Conservation (phyloP, 2,797 vertebrate species). For the Mus caroli region DNA sequence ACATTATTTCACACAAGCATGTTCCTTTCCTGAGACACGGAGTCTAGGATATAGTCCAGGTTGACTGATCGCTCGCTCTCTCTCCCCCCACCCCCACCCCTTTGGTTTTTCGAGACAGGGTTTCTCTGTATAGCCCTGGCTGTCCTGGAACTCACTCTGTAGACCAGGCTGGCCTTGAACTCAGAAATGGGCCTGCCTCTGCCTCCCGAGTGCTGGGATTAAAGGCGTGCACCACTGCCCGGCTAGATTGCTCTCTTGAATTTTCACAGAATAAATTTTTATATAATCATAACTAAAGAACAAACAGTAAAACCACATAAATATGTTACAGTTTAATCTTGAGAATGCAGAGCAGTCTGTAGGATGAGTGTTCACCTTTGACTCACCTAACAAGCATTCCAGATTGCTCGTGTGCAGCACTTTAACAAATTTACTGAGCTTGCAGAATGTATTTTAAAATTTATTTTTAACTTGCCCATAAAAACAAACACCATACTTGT, state of each 20-base stretch:
- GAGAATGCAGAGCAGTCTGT: conserved; percentile 15
- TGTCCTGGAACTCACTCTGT: too few relatives aligned
- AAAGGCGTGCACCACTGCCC: too few relatives aligned
- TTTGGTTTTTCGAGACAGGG: too few relatives aligned
- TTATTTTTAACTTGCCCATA: not conserved
- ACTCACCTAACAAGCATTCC: not conserved
- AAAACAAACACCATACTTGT: not conserved
- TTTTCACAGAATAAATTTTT: conserved; percentile 18
- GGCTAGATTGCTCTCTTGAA: not conserved
- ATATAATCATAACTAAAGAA: conserved; percentile 22
- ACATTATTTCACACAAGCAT: conserved; percentile 43
- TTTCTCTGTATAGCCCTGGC: too few relatives aligned
- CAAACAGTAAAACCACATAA: conserved; percentile 27
- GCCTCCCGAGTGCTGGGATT: too few relatives aligned
- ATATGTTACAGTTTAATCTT: conserved; percentile 1
- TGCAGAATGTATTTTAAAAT: not conserved
- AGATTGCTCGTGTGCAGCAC: not conserved
- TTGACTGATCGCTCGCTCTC: too few relatives aligned
- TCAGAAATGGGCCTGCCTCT: too few relatives aligned
- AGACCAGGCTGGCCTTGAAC: too few relatives aligned
- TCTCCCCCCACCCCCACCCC: too few relatives aligned
- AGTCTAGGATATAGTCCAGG: not conserved
- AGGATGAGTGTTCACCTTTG: not conserved
- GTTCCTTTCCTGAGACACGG: not conserved
- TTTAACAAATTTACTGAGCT: conserved; percentile 1